Evolutionary conservation across 1,140 invertebrate species (phyloP).

Genomic region (Branchinecta lindahli): DNA sequence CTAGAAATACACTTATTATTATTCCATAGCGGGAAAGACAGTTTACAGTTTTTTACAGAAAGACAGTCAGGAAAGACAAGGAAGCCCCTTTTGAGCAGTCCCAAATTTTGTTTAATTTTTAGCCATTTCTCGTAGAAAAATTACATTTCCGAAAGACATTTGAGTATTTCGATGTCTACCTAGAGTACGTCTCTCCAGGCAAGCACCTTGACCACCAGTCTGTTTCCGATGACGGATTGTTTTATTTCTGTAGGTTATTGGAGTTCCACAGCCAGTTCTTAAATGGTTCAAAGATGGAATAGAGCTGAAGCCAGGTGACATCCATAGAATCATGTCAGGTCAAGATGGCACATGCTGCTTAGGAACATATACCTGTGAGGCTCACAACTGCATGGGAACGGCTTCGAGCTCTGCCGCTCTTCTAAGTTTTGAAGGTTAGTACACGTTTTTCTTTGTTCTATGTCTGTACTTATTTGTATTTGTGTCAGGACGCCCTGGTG

Average conservation of each 20-base stretch:
- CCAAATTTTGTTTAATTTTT: too few relatives aligned
- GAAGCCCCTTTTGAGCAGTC: too few relatives aligned
- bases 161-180: too few relatives aligned
- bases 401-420: slow-evolving; percentile 72
- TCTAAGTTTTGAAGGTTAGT: slow-evolving; percentile 62
- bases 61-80: too few relatives aligned
- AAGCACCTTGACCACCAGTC: too few relatives aligned
- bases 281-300: slow-evolving; percentile 84
- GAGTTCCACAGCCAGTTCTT: slow-evolving; percentile 64
- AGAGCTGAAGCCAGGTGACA: slow-evolving; percentile 74
- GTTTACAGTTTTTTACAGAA: too few relatives aligned
- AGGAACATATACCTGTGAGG: slow-evolving; percentile 85
- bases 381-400: slow-evolving; percentile 77
- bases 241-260: slow-evolving; percentile 46
- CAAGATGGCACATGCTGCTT: slow-evolving; percentile 74
- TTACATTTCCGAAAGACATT: too few relatives aligned
- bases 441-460: not conserved
- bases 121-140: too few relatives aligned
- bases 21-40: too few relatives aligned
- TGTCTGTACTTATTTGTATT: slow-evolving; percentile 12
- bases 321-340: slow-evolving; percentile 73
- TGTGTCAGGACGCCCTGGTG: not conserved
- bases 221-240: too few relatives aligned
- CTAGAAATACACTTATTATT: too few relatives aligned
- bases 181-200: too few relatives aligned